Conservation (phyloP, 2,113 vertebrate species). For the Oreamnos americanus region DNA sequence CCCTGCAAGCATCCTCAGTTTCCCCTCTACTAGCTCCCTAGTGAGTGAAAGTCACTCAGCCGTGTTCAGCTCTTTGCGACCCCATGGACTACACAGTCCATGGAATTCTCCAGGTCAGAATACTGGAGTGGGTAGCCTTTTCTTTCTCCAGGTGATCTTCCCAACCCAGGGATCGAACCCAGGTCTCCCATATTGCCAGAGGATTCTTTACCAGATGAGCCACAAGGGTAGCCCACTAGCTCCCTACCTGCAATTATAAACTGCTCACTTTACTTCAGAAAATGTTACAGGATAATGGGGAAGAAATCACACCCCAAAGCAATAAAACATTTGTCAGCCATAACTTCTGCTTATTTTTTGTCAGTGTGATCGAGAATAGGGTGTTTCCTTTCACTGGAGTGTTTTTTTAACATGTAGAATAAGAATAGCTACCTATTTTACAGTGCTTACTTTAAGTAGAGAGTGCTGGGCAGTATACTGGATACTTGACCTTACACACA, state of each 20-base stretch:
- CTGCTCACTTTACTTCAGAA: conserved; percentile 2
- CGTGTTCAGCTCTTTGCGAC: background rate
- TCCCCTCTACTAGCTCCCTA: background rate
- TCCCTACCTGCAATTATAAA: background rate
- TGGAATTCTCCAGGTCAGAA: background rate
- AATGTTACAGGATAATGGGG: background rate
- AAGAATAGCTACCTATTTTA: background rate
- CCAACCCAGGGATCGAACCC: background rate
- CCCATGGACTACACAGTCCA: background rate
- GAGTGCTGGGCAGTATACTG: background rate
- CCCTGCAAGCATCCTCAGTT: background rate
- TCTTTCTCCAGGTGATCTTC: background rate
- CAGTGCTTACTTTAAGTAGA: background rate
- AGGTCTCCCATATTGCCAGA: background rate
- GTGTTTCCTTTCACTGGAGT: background rate
- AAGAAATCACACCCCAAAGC: background rate
- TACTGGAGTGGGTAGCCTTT: background rate
- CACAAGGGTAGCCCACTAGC: background rate
- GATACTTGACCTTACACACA: background rate
- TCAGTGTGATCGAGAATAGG: background rate
- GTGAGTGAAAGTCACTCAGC: background rate
- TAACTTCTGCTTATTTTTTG: background rate
- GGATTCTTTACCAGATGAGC: background rate
- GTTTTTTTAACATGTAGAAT: background rate
- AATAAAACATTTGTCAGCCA: conserved; percentile 23